phyloP scores from a whole-genome alignment of 2,797 vertebrate species.

The Astyanax mexicanus region DNA sequence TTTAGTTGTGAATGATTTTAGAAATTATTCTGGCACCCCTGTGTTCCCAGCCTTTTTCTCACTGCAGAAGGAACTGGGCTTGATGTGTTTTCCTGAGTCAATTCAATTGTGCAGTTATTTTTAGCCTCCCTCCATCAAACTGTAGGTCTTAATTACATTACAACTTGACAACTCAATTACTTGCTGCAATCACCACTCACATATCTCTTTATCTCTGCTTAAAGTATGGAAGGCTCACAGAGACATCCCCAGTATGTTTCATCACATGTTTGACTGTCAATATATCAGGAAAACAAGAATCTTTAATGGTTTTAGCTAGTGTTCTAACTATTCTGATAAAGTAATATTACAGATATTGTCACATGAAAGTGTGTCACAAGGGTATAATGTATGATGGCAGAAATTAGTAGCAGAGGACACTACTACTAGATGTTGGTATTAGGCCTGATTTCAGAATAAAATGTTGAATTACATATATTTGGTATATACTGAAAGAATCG shows the following conservation, averaged over 20 bases:
- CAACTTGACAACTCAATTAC: conserved; percentile 73
- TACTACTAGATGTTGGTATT: neutral
- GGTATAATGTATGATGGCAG: neutral
- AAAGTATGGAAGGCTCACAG: conserved; percentile 30
- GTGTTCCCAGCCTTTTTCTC: conserved; percentile 5
- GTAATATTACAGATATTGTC: no score
- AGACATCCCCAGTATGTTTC: neutral
- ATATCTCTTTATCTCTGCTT: conserved; percentile 58
- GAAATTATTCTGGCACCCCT: neutral
- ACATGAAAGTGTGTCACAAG: neutral
- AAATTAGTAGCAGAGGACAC: neutral
- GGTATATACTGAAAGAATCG: no score
- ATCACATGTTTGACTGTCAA: conserved; percentile 8
- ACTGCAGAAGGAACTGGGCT: conserved; percentile 4
- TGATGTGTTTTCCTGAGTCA: conserved; percentile 26
- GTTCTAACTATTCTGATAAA: no score
- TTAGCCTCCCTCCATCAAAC: conserved; percentile 52
- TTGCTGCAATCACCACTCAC: conserved; percentile 71
- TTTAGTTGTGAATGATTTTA: neutral
- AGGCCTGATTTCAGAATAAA: no score
- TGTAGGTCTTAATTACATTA: conserved; percentile 55
- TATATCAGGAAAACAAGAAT: neutral
- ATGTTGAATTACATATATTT: no score
- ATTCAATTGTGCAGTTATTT: conserved; percentile 55
- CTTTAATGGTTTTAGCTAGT: neutral